A percentile compares a stretch with the other conserved stretches of the same genome.
Evolutionary conservation across 2,113 vertebrate species (phyloP).

Genomic region (Leptodactylus fuscus): DNA sequence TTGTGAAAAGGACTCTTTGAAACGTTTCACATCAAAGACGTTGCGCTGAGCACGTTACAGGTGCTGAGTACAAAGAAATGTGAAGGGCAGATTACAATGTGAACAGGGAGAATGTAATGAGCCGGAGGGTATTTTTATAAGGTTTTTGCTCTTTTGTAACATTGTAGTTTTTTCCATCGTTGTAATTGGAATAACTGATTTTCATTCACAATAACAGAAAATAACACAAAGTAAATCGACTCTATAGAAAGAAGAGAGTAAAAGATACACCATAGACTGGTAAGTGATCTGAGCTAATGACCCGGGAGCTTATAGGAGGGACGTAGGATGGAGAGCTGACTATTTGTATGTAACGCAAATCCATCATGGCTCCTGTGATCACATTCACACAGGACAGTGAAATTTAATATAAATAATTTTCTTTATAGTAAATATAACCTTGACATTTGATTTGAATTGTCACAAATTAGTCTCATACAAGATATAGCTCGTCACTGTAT

Average conservation of each 20-base stretch:
- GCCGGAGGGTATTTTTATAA: conserved; percentile 33
- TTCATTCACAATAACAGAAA: background rate
- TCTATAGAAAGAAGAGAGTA: background rate
- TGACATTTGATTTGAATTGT: too few species aligned
- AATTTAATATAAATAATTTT: too few species aligned
- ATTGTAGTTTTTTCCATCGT: conserved; percentile 1
- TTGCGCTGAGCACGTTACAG: background rate
- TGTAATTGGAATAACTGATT: conserved; percentile 40
- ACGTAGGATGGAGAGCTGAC: too few species aligned
- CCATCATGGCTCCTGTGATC: too few species aligned
- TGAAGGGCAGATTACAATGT: conserved; percentile 47
- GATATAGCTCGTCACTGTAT: too few species aligned
- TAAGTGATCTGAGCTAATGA: background rate
- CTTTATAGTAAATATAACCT: too few species aligned
- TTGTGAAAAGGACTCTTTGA: conserved; percentile 12
- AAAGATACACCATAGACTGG: background rate
- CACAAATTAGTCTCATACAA: too few species aligned
- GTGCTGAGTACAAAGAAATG: conserved; percentile 13
- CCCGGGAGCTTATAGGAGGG: too few species aligned
- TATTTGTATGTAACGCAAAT: too few species aligned
- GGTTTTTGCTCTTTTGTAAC: conserved; percentile 9
- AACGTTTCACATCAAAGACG: conserved; percentile 39
- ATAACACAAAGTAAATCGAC: background rate
- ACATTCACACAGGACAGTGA: too few species aligned
- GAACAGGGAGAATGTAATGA: conserved; percentile 1